Conservation (phyloP, 2,888 invertebrate species). For the Thyatira batis region DNA sequence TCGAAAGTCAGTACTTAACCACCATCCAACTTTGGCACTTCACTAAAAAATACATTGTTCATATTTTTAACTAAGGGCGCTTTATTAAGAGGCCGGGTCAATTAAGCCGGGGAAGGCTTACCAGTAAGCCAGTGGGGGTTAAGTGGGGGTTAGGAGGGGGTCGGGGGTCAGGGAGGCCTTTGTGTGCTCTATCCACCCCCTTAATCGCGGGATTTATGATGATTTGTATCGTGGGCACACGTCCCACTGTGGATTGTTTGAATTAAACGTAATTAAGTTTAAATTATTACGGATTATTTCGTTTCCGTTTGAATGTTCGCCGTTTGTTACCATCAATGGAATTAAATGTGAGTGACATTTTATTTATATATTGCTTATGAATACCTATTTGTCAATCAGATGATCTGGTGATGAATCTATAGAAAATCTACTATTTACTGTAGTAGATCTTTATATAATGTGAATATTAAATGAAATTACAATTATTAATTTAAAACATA, state of each 20-base stretch:
- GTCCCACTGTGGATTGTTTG: neutral
- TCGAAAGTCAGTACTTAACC: too few relatives aligned
- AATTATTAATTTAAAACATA: too few relatives aligned
- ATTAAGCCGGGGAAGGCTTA: slow-evolving; percentile 41
- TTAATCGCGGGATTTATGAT: slow-evolving; percentile 47
- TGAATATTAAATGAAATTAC: too few relatives aligned
- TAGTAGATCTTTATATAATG: too few relatives aligned
- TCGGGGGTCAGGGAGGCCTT: slow-evolving; percentile 15
- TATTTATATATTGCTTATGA: too few relatives aligned
- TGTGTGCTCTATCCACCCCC: slow-evolving; percentile 33
- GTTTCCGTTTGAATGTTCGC: slow-evolving; percentile 8
- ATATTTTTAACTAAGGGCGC: slow-evolving; percentile 12
- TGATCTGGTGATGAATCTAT: too few relatives aligned
- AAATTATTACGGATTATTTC: slow-evolving; percentile 17
- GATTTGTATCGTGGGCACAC: slow-evolving; percentile 34
- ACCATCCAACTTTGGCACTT: neutral
- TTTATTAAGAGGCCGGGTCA: slow-evolving; percentile 38
- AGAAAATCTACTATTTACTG: too few relatives aligned
- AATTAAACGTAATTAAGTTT: slow-evolving; percentile 25
- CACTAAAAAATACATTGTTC: neutral
- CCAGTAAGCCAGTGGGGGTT: slow-evolving; percentile 6
- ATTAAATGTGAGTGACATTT: too few relatives aligned
- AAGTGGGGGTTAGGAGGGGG: neutral
- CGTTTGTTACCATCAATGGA: neutral
- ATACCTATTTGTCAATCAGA: too few relatives aligned